These are phyloP conservation scores for Dasysyrphus albostriatus DNA, from an alignment of 2,888 invertebrate genomes.

Conservation along the genomic window DNA sequence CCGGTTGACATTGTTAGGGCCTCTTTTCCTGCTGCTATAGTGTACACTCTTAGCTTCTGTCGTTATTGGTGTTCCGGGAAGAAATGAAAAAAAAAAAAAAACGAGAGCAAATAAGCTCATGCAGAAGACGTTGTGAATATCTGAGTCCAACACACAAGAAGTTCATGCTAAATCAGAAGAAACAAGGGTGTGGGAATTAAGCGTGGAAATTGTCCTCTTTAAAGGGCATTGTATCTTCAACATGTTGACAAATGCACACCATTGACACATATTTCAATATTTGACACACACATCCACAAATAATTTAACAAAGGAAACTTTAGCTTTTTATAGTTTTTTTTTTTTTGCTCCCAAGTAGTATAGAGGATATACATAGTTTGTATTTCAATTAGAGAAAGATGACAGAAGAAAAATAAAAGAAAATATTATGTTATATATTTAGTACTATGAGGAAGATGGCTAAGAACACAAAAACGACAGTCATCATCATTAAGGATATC, in stretches of 20 bases:
- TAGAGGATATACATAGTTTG: conserved; percentile 43
- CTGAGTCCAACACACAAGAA: background rate
- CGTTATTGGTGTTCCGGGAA: conserved; percentile 23
- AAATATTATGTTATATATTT: background rate
- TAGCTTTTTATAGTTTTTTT: conserved; percentile 1
- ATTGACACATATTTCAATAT: conserved; percentile 60
- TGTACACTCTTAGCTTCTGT: conserved; percentile 2
- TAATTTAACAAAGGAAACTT: background rate
- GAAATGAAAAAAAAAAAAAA: background rate
- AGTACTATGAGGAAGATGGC: conserved; percentile 4
- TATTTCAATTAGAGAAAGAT: conserved; percentile 69
- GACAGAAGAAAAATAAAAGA: conserved; percentile 2
- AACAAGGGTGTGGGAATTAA: conserved; percentile 53
- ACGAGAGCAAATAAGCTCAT: conserved; percentile 34
- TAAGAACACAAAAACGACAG: conserved; percentile 46
- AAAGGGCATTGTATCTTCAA: conserved; percentile 55
- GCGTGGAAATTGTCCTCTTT: conserved; percentile 42
- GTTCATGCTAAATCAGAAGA: background rate
- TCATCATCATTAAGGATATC: conserved; percentile 71
- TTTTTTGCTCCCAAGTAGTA: background rate
- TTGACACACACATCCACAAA: background rate
- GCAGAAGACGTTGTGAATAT: conserved; percentile 13
- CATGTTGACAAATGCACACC: conserved; percentile 62
- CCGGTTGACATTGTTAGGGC: conserved; percentile 52
- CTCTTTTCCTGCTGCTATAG: background rate